Conservation (phyloP, 2,797 vertebrate species). For the Labroides dimidiatus region DNA sequence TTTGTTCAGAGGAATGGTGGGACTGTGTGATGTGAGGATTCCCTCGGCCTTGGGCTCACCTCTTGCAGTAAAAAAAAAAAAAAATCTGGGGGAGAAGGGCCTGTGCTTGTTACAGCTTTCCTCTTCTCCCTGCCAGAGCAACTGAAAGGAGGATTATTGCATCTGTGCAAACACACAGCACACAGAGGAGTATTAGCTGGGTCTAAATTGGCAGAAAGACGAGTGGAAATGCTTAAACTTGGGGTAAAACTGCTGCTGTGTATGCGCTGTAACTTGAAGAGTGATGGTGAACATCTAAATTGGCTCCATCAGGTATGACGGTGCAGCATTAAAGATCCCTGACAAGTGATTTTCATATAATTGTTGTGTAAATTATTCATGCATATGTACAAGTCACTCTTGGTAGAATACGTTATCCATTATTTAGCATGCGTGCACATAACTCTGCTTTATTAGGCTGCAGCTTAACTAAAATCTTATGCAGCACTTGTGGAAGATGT, state of each 20-base stretch:
- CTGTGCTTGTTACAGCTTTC: constrained; percentile 47
- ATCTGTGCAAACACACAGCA: constrained; percentile 6
- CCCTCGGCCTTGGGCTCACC: constrained; percentile 62
- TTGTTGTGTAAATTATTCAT: constrained; percentile 45
- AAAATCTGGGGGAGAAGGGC: constrained; percentile 25
- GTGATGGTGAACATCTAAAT: constrained; percentile 13
- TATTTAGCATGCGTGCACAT: constrained; percentile 21
- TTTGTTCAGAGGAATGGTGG: constrained; percentile 34
- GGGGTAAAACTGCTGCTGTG: background rate
- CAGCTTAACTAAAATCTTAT: constrained; percentile 41
- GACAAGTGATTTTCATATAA: constrained; percentile 33
- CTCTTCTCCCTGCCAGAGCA: constrained; percentile 28
- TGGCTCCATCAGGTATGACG: constrained; percentile 4
- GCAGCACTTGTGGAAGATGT: background rate
- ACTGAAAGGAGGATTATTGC: constrained; percentile 29
- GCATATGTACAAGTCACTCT: constrained; percentile 9
- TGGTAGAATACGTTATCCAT: constrained; percentile 40
- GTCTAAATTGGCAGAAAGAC: constrained; percentile 8
- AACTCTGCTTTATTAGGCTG: constrained; percentile 37
- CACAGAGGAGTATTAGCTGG: background rate
- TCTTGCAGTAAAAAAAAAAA: constrained; percentile 38
- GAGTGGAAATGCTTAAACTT: constrained; percentile 9
- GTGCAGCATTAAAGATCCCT: constrained; percentile 7
- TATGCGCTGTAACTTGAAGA: background rate
- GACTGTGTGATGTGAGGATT: constrained; percentile 60